Percentiles rank a stretch among this genome's conserved stretches.
Conservation (phyloP, 1,140 invertebrate species). For the Diploscapter pachys region DNA sequence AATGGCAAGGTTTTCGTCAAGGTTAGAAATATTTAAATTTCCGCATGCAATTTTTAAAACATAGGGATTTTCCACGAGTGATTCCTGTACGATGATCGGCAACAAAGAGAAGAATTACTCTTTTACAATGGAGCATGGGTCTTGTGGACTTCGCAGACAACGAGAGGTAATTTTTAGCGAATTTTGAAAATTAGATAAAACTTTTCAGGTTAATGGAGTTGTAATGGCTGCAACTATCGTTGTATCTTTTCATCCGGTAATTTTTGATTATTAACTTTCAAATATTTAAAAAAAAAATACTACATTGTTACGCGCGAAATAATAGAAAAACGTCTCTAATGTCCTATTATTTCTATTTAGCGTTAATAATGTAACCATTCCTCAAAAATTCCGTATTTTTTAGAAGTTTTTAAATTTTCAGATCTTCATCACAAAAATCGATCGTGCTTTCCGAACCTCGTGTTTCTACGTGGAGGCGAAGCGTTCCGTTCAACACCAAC, state of each 20-base stretch:
- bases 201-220: slow-evolving; percentile 51
- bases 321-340: too few species aligned
- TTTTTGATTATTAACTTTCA: not conserved
- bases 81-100: slow-evolving; percentile 34
- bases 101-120: slow-evolving; percentile 25
- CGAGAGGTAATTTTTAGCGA: slow-evolving; percentile 35
- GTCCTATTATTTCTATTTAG: too few species aligned
- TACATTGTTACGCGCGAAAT: slow-evolving; percentile 12
- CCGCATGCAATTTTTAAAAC: not conserved
- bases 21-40: slow-evolving; percentile 11
- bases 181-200: not conserved
- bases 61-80: slow-evolving; percentile 37
- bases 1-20: slow-evolving; percentile 55
- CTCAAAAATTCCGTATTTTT: not conserved
- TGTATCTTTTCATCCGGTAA: slow-evolving; percentile 55
- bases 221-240: slow-evolving; percentile 53
- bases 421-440: slow-evolving; percentile 58
- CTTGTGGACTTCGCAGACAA: slow-evolving; percentile 48
- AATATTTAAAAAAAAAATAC: not conserved
- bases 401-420: slow-evolving; percentile 5
- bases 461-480: slow-evolving; percentile 55
- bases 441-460: slow-evolving; percentile 51
- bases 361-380: too few species aligned
- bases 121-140: slow-evolving; percentile 52
- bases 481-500: slow-evolving; percentile 44